Conservation (phyloP, 2,113 vertebrate genomes). For the Myiopsitta monachus region DNA sequence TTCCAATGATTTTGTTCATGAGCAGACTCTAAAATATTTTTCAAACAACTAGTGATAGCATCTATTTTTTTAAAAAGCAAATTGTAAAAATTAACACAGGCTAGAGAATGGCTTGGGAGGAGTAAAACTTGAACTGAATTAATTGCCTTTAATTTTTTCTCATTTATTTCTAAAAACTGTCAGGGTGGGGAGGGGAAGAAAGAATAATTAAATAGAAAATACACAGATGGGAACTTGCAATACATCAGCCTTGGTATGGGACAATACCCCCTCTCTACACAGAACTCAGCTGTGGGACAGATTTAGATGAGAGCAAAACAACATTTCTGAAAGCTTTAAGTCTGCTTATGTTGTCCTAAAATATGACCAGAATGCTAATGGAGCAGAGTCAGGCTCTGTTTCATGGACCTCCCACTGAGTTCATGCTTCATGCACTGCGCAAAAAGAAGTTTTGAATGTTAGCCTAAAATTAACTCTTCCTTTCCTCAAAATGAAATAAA, state of each 20-base stretch:
- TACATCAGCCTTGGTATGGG: neutral
- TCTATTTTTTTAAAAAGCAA: neutral
- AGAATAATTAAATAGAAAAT: neutral
- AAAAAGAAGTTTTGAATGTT: neutral
- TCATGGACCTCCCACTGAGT: slow-evolving; percentile 9
- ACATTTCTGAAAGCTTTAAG: neutral
- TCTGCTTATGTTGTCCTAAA: slow-evolving; percentile 14
- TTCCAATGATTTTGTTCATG: neutral
- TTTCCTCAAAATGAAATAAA: neutral
- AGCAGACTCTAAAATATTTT: neutral
- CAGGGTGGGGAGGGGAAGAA: neutral
- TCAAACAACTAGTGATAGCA: neutral
- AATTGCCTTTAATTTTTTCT: neutral
- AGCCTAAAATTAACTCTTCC: slow-evolving; percentile 16
- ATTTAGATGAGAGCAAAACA: slow-evolving; percentile 5
- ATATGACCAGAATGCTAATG: slow-evolving; percentile 33
- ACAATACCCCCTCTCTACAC: neutral
- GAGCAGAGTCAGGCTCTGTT: neutral
- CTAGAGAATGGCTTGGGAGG: neutral
- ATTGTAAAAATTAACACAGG: neutral
- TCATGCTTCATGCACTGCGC: neutral
- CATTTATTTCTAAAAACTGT: neutral
- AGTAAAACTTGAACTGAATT: neutral
- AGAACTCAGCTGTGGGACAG: slow-evolving; percentile 6
- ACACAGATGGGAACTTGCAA: neutral